These are phyloP conservation scores for Microctonus brassicae DNA, from an alignment of 2,888 invertebrate species.

Conservation along the genomic window DNA sequence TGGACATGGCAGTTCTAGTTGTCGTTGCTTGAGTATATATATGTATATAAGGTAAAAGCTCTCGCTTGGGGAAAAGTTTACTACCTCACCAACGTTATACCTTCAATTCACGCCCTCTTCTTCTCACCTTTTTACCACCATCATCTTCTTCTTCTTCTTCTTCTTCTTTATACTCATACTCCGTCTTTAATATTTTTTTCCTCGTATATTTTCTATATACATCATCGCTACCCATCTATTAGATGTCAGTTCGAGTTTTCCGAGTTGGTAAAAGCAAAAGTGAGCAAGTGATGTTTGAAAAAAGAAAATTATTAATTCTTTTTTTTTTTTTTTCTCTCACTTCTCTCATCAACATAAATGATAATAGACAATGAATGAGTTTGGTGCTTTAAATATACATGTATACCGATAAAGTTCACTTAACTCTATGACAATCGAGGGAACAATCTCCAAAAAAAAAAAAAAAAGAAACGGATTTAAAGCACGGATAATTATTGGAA, in stretches of 20 bases:
- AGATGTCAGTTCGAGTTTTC: slow-evolving; percentile 12
- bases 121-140: too few species aligned
- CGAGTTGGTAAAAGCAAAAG: not conserved
- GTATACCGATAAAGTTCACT: not conserved
- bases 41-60: not conserved
- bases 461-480: not conserved
- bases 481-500: not conserved
- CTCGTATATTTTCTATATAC: slow-evolving; percentile 12
- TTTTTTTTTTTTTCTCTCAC: not conserved
- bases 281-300: not conserved
- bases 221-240: slow-evolving; percentile 19
- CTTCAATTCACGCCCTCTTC: not conserved
- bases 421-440: not conserved
- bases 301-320: not conserved
- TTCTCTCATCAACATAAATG: slow-evolving; percentile 45
- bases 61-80: not conserved
- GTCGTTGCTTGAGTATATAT: not conserved
- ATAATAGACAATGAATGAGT: slow-evolving; percentile 43
- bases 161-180: not conserved
- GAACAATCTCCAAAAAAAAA: not conserved
- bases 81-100: not conserved
- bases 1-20: not conserved
- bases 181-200: slow-evolving; percentile 32
- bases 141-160: not conserved
- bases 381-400: not conserved